Base-by-base conservation (phyloP, 2,888 invertebrate species). In the Agonopterix subpropinquella region DNA sequence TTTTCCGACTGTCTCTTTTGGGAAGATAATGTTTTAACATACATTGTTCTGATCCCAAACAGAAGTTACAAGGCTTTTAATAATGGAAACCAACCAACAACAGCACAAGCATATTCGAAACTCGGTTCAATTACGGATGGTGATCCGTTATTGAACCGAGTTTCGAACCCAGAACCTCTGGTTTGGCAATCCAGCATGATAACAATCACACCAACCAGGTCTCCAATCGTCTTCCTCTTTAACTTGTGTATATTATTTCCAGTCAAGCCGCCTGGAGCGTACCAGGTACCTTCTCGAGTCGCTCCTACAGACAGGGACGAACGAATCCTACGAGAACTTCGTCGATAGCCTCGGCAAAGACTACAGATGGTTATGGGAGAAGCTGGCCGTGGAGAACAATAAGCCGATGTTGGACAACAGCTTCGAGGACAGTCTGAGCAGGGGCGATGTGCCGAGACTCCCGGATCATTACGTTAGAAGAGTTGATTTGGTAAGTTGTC, bases 281-380 rank as follows among this genome's bases (percentile, higher is more conserved):
- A 70, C 75, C 1, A 70, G 82, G 9, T 80, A 72, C 49, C 65
- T 90, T 2, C 58, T 90, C 18, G 81, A 87, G 18, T 63, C 72
- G 2, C 59, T 90, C 45, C 65, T 84, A 15, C 74, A 79, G 52
- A 79, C 73, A 62, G 86, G 85, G 8, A 77, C 65, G 49, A 82
- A 83, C 56, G 61, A 62, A n/a, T 81, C 90, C 0, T 92, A 87
- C 70, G 81, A 89, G 47, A 74, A 71, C 8, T 92, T 92, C 66
- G 89, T 90, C 47, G 85, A 89, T 59, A 80, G 89, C 47, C 67
- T 92, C 11, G 71, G 76, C 8, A 89, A 89, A 53, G 88, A 91
- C 61, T 91, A 92, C 65, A 62, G 69, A 41, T 92, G 92, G 92
- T 65, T 92, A 46, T 89, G 88, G 65, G 77, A 87, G 47, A 82